phyloP scores from a whole-genome alignment of 2,888 invertebrate species.

The Phragmatobia fuliginosa region DNA sequence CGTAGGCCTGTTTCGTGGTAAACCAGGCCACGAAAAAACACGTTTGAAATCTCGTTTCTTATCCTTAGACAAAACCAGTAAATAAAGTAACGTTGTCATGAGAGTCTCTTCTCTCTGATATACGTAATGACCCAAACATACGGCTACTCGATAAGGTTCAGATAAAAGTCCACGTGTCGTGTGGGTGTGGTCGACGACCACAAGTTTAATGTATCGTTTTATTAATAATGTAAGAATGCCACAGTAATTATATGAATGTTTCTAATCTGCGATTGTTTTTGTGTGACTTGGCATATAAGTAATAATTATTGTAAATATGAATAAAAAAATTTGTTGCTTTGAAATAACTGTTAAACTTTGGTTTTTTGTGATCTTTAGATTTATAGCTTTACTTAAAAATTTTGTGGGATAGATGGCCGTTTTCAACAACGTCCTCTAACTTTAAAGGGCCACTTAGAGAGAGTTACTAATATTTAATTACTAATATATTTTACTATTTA shows the following conservation, averaged over 20 bases:
- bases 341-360: neutral
- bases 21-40: slow-evolving; percentile 14
- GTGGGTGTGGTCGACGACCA: slow-evolving; percentile 37
- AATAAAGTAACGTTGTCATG: slow-evolving; percentile 51
- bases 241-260: neutral
- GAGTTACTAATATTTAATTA: too few species aligned
- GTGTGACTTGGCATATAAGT: neutral
- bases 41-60: slow-evolving; percentile 23
- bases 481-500: too few species aligned
- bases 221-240: slow-evolving; percentile 16
- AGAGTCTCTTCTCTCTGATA: slow-evolving; percentile 49
- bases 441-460: too few species aligned
- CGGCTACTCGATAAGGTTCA: slow-evolving; percentile 53
- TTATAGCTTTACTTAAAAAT: too few species aligned
- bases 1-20: neutral
- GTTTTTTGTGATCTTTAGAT: neutral
- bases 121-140: slow-evolving; percentile 52
- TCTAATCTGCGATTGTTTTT: neutral
- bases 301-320: neutral
- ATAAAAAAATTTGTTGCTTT: neutral
- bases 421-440: too few species aligned
- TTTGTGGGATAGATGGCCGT: too few species aligned
- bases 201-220: slow-evolving; percentile 21
- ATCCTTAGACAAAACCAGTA: slow-evolving; percentile 23
- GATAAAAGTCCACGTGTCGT: slow-evolving; percentile 58